Evolutionary conservation across 2,113 vertebrate genomes (phyloP), one percentile per base, ranked within the genome.

Genomic region (Amia ocellicauda): DNA sequence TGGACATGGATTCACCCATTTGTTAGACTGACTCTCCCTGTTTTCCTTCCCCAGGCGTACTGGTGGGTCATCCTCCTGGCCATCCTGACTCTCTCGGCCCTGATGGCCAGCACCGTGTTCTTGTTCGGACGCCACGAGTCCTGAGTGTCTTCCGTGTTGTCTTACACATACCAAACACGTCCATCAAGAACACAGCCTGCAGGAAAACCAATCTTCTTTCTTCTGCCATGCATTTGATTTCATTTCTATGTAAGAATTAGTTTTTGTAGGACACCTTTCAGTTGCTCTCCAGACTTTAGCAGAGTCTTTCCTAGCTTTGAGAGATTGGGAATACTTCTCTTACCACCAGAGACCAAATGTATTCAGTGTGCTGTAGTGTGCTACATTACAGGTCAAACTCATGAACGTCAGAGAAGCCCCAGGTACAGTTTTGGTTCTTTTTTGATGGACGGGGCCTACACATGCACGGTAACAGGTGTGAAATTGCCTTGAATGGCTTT

Each of bases 61-160:
- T 91, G 88, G 88, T 91, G 90, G 87, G 84, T 70, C 27, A 83
- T 85, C n/a, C 82, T 93, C 47, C 57, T 90, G 52, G 80, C 67
- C 20, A 80, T 91, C 62, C 78, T 91, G 59, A 65, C 66, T 0
- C 27, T 90, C 22, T 88, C 85, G 14, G 84, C 67, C 1, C 36
- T 88, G 60, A 91, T 91, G 88, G 84, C 83, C 16, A 76, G 81
- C 63, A 88, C 74, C 0, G 62, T 88, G 63, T 88, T 83, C 57
- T 57, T 89, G 58, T 90, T 85, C 19, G 73, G 84, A 58, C 77
- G 74, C 28, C 81, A 74, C 0, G 70, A 86, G 47, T 69, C 85
- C 51, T 79, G 70, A 13, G 69, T 66, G 14, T 36, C 31, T 7
- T 36, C 11, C 31, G 5, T 36, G 5, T 36, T 36, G 5, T 36